phyloP scores from a whole-genome alignment of 2,113 vertebrate genomes.

The Corynorhinus townsendii region DNA sequence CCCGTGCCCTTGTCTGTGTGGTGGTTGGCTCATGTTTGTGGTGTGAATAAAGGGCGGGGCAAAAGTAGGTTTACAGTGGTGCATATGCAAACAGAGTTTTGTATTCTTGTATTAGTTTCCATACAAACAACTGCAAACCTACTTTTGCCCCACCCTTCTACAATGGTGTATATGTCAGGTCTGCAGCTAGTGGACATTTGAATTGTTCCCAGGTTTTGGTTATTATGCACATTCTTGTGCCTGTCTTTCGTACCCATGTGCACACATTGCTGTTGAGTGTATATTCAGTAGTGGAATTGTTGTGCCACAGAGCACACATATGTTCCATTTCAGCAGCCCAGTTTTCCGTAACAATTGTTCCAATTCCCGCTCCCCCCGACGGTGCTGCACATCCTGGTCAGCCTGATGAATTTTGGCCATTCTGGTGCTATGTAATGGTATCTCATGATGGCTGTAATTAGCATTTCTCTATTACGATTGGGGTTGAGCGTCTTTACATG shows the following conservation, averaged over 20 bases:
- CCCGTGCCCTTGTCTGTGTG: background rate
- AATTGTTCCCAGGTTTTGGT: background rate
- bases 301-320: background rate
- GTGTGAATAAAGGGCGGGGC: background rate
- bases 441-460: background rate
- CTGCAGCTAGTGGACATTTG: background rate
- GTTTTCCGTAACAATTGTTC: background rate
- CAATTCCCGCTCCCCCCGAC: background rate
- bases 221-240: background rate
- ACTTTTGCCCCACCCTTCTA: background rate
- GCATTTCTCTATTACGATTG: background rate
- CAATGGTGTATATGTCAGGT: background rate
- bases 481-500: background rate
- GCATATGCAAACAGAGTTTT: too few species aligned
- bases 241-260: background rate
- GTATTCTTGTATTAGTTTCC: background rate
- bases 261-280: background rate
- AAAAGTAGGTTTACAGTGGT: background rate
- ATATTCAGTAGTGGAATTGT: background rate
- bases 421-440: background rate
- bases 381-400: background rate
- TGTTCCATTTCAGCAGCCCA: background rate
- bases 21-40: background rate
- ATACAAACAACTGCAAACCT: background rate
- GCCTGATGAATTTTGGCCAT: background rate